These are phyloP conservation scores for Hemaris fuciformis DNA, from an alignment of 2,888 invertebrate genomes.

Conservation along the genomic window DNA sequence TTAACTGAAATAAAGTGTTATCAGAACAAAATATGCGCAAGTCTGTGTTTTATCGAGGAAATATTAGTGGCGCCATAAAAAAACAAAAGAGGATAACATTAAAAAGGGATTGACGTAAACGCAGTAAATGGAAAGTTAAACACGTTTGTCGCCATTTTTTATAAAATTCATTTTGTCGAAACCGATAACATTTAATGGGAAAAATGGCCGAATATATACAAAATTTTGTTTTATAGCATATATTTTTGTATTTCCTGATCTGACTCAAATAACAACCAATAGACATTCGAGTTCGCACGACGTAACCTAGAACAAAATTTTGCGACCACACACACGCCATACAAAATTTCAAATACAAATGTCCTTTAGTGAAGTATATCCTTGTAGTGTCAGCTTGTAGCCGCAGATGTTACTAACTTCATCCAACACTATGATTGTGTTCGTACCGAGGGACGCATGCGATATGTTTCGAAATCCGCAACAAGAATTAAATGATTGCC, in stretches of 20 bases:
- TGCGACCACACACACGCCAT: too few species aligned
- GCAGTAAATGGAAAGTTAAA: background rate
- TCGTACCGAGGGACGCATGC: too few species aligned
- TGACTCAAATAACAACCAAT: too few species aligned
- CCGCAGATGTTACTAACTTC: background rate
- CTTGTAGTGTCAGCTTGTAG: background rate
- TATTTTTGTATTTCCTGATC: too few species aligned
- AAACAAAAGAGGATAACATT: background rate
- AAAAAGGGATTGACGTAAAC: background rate
- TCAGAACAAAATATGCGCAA: background rate
- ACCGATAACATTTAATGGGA: background rate
- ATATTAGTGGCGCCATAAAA: background rate
- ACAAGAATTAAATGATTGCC: constrained; percentile 4
- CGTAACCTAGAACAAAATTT: too few species aligned
- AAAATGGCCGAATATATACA: background rate
- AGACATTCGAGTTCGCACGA: too few species aligned
- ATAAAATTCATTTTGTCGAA: background rate
- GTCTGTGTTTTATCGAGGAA: background rate
- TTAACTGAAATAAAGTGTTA: background rate
- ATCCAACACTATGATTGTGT: too few species aligned
- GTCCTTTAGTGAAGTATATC: too few species aligned
- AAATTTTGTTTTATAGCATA: background rate
- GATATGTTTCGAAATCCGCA: background rate
- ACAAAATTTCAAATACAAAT: too few species aligned
- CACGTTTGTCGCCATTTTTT: background rate